Base-by-base conservation (phyloP, 2,113 vertebrate genomes). In the Sturnira hondurensis region DNA sequence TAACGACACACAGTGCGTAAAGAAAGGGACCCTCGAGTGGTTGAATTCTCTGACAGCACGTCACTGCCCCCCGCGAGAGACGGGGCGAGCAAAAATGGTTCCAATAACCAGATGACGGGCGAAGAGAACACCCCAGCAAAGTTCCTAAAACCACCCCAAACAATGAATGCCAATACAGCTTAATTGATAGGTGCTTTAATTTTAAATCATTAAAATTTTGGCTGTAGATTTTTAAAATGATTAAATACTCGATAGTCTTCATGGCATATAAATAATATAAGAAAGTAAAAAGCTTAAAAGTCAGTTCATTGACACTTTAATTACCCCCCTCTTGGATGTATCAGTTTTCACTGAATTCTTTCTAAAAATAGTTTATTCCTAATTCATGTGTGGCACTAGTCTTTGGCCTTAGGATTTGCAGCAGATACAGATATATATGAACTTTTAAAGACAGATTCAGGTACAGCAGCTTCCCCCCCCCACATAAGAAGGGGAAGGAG, bases 391-490 rank as follows among this genome's bases (percentile, higher is more conserved):
- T 5, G 73, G 28, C 7, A 54, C 41, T 38, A 33, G 41, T 96
- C 47, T 11, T 90, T 96, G 67, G 89, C 50, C 54, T 95, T 80
- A 11, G 94, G 94, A 97, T 96, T 93, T 93, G 89, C 0, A 71
- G 73, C 56, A 87, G 73, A 97, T 86, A 80, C 98, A 97, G 97
- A 67, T 91, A 97, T 91, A 97, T 97, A 98, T 97, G 96, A 97
- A 98, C 98, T 98, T 97, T 96, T 95, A 16, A 33, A 97, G 97
- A 89, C 76, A 97, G 95, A 89, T 43, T 94, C 63, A 92, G 98
- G 91, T 95, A 97, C 97, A 98, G 98, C 97, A 95, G 94, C 90
- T 98, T 94, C 98, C 95, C 92, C 96, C 98, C 95, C 92, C 96
- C 89, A 61, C 77, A 91, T 28, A 91, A 78, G 90, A 97, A 97